These are phyloP conservation scores for Holcopasites calliopsidis DNA, from an alignment of 1,140 invertebrate species.

Conservation along the genomic window DNA sequence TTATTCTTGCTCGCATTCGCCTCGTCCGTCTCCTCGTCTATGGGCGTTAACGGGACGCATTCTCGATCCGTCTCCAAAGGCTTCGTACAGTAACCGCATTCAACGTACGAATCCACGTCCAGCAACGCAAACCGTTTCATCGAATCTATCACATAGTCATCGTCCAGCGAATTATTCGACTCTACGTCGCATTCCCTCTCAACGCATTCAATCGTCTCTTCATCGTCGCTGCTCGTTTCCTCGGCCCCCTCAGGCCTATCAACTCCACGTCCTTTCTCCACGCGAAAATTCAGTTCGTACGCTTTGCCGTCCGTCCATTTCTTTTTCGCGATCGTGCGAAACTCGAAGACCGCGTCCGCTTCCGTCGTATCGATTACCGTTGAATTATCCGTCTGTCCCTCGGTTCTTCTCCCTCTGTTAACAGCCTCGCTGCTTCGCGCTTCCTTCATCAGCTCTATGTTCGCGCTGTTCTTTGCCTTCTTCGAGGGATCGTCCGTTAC, in stretches of 20 bases:
- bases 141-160: not conserved
- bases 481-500: not conserved
- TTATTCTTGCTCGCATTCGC: not conserved
- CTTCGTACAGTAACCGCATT: slow-evolving; percentile 12
- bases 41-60: slow-evolving; percentile 18
- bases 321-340: slow-evolving; percentile 31
- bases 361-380: not conserved
- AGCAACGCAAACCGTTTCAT: not conserved
- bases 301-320: not conserved
- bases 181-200: not conserved
- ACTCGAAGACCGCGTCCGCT: slow-evolving; percentile 30
- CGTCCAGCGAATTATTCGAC: not conserved
- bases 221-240: too few relatives aligned
- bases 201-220: not conserved
- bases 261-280: not conserved
- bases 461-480: not conserved
- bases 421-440: not conserved
- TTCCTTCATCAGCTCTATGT: slow-evolving; percentile 10
- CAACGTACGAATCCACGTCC: not conserved
- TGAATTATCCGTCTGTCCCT: too few relatives aligned
- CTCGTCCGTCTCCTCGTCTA: slow-evolving; percentile 21
- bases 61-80: not conserved
- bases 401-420: not conserved
- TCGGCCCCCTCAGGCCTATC: not conserved
- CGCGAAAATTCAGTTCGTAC: slow-evolving; percentile 45